phyloP scores from a whole-genome alignment of 1,140 invertebrate species.

The Microplitis demolitor region DNA sequence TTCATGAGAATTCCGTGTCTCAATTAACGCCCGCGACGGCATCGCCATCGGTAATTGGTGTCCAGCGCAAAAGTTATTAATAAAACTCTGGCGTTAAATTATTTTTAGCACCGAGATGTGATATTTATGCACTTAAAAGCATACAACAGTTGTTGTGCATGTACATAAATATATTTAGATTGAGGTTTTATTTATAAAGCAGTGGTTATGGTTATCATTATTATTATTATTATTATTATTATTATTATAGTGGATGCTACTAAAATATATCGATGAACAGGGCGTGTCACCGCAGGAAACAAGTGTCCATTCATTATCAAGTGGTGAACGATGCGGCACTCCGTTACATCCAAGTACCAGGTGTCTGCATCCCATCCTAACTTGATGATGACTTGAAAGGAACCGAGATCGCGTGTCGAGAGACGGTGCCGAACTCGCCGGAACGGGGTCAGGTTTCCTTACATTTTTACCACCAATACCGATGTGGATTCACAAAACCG shows the following conservation, averaged over 20 bases:
- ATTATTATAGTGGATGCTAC: too few species aligned
- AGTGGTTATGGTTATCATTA: too few species aligned
- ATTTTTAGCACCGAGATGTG: too few species aligned
- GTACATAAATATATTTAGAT: too few species aligned
- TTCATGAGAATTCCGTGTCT: constrained; percentile 20
- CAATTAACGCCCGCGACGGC: constrained; percentile 7
- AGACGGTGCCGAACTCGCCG: background rate
- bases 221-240: background rate
- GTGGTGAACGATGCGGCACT: background rate
- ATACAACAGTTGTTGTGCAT: too few species aligned
- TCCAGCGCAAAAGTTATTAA: background rate
- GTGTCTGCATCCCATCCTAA: background rate
- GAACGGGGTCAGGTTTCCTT: background rate
- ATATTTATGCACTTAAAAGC: too few species aligned
- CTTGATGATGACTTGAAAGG: background rate
- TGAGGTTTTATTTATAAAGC: too few species aligned
- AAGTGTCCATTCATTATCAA: constrained; percentile 11
- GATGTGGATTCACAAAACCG: background rate
- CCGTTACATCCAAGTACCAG: constrained; percentile 12
- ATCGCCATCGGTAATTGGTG: background rate
- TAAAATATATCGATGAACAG: background rate
- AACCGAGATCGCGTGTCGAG: constrained; percentile 7
- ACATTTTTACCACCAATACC: background rate
- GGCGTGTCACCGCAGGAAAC: background rate
- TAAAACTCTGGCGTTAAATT: too few species aligned